phyloP scores from a whole-genome alignment of 1,140 invertebrate species.

The Colletes latitarsis region DNA sequence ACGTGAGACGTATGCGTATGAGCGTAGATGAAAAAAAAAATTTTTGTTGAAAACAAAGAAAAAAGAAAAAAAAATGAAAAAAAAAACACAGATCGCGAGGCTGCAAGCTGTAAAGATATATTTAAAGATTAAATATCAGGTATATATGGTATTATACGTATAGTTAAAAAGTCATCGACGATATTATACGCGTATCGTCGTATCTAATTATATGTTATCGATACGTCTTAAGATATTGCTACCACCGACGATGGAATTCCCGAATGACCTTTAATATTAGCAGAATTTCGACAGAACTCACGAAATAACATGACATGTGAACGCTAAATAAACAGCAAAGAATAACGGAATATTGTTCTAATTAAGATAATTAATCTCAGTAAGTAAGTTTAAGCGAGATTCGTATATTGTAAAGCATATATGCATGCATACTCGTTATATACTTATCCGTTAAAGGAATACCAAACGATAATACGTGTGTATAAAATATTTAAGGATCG shows the following conservation, averaged over 20 bases:
- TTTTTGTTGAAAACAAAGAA: constrained; percentile 20
- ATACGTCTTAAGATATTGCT: constrained; percentile 10
- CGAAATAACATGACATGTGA: constrained; percentile 7
- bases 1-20: constrained; percentile 9
- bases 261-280: constrained; percentile 3
- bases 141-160: neutral
- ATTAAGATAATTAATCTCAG: constrained; percentile 10
- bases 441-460: constrained; percentile 37
- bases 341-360: constrained; percentile 7
- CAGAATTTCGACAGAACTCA: constrained; percentile 13
- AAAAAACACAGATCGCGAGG: neutral
- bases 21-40: neutral
- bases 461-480: constrained; percentile 10
- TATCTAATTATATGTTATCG: constrained; percentile 4
- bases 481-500: constrained; percentile 23
- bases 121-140: constrained; percentile 14
- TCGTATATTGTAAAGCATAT: constrained; percentile 31
- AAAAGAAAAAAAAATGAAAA: neutral
- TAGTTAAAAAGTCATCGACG: neutral
- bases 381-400: constrained; percentile 24
- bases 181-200: neutral
- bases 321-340: neutral
- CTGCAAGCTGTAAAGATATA: constrained; percentile 13
- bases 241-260: neutral
- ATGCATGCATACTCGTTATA: constrained; percentile 44